phyloP scores from a whole-genome alignment of 1,140 invertebrate genomes.

The Rhagoletis pomonella region DNA sequence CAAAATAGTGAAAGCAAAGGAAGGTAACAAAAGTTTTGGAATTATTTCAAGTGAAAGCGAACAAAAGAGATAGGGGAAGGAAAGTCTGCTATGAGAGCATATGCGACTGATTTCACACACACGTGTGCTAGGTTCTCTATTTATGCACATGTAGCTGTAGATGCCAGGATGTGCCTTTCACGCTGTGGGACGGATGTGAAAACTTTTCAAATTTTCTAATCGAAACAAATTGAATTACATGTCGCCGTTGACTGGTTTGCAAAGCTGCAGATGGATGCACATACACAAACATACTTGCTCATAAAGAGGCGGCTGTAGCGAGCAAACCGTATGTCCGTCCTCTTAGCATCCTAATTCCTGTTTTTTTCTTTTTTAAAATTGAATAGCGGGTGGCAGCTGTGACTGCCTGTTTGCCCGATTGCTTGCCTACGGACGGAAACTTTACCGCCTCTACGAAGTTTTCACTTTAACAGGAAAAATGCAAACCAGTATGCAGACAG shows the following conservation, averaged over 20 bases:
- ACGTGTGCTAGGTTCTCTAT: neutral
- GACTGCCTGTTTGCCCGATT: neutral
- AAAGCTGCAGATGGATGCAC: neutral
- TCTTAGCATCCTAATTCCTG: neutral
- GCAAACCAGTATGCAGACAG: neutral
- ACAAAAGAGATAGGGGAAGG: neutral
- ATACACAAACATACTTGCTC: neutral
- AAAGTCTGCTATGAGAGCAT: neutral
- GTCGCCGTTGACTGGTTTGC: constrained; percentile 19
- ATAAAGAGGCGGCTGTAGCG: neutral
- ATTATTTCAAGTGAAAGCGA: neutral
- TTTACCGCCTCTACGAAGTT: neutral
- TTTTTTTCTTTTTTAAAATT: neutral
- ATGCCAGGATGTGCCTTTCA: neutral
- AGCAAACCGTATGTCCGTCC: neutral
- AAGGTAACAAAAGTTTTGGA: neutral
- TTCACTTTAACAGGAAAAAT: neutral
- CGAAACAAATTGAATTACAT: constrained; percentile 51
- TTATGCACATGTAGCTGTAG: neutral
- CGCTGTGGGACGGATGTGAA: neutral
- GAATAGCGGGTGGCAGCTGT: constrained; percentile 17
- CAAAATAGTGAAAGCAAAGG: neutral
- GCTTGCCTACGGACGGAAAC: neutral
- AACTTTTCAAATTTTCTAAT: constrained; percentile 51
- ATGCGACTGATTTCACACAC: neutral